phyloP scores from a whole-genome alignment of 2,888 invertebrate genomes.

The Sesamia inferens region DNA sequence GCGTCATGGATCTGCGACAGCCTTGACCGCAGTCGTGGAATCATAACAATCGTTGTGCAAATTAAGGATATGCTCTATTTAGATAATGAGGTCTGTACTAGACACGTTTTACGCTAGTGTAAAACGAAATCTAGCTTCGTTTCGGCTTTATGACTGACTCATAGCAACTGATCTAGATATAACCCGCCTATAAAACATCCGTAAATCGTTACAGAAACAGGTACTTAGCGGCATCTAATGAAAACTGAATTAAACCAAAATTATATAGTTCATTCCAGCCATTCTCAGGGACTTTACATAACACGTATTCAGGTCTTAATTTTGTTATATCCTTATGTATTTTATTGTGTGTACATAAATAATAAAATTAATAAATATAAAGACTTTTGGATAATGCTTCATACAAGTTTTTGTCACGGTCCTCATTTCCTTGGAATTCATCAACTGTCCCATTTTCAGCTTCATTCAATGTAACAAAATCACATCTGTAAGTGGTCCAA shows the following conservation, averaged over 20 bases:
- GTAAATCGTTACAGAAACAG: conserved; percentile 32
- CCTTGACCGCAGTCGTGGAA: conserved; percentile 72
- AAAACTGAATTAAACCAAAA: conserved; percentile 25
- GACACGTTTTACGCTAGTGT: conserved; percentile 26
- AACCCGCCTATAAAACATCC: conserved; percentile 20
- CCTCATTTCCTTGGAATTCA: conserved; percentile 23
- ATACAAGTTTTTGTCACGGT: conserved; percentile 5
- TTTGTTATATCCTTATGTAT: too few species aligned
- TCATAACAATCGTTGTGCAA: conserved; percentile 67
- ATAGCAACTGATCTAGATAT: conserved; percentile 21
- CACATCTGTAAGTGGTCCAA: conserved; percentile 45
- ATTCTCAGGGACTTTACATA: background rate
- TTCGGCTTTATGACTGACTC: conserved; percentile 14
- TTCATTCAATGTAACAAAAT: conserved; percentile 40
- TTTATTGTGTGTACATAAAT: too few species aligned
- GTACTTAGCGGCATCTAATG: conserved; percentile 26
- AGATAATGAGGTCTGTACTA: conserved; percentile 37
- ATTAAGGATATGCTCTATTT: conserved; percentile 58
- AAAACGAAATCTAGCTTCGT: conserved; percentile 22
- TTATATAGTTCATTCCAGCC: conserved; percentile 7
- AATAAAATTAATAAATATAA: too few species aligned
- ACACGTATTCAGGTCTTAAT: too few species aligned
- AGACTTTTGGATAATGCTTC: background rate
- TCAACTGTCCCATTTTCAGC: conserved; percentile 22
- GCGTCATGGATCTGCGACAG: conserved; percentile 70